Evolutionary conservation across 2,888 invertebrate species (phyloP).

Genomic region (Aphidius colemani): DNA sequence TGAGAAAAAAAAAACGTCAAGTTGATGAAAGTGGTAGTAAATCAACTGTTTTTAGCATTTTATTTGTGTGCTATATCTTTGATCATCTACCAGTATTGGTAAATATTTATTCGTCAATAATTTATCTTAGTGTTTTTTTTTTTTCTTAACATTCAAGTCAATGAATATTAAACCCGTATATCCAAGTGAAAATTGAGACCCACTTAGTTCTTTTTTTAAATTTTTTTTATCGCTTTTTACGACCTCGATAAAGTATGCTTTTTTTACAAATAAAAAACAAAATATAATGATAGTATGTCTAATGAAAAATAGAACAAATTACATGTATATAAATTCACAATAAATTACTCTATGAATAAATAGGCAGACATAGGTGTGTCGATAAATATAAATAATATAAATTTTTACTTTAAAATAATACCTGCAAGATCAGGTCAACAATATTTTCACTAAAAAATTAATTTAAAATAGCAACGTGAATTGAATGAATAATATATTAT

Average conservation of each 20-base stretch:
- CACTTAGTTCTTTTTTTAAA: conserved; percentile 12
- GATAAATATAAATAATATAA: too few relatives aligned
- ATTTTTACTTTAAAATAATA: too few relatives aligned
- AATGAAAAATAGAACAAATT: conserved; percentile 1
- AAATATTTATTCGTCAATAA: conserved; percentile 41
- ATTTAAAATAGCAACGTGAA: too few relatives aligned
- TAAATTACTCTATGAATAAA: too few relatives aligned
- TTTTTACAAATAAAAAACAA: neutral
- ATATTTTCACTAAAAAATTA: too few relatives aligned
- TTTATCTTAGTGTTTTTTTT: neutral
- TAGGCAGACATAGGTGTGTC: too few relatives aligned
- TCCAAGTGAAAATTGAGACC: conserved; percentile 17
- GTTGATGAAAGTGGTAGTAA: conserved; percentile 60
- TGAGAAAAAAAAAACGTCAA: conserved; percentile 55
- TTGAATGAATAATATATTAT: too few relatives aligned
- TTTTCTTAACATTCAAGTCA: neutral
- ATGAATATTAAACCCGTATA: neutral
- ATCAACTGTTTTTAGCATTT: conserved; percentile 61
- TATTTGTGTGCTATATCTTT: conserved; percentile 65
- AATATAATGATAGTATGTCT: neutral
- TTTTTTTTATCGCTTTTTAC: neutral
- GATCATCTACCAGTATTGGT: conserved; percentile 68
- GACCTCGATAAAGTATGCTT: conserved; percentile 6
- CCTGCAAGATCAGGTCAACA: too few relatives aligned
- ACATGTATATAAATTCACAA: neutral